phyloP scores from a whole-genome alignment of 2,797 vertebrate genomes.

The Sebastes matsubarae region DNA sequence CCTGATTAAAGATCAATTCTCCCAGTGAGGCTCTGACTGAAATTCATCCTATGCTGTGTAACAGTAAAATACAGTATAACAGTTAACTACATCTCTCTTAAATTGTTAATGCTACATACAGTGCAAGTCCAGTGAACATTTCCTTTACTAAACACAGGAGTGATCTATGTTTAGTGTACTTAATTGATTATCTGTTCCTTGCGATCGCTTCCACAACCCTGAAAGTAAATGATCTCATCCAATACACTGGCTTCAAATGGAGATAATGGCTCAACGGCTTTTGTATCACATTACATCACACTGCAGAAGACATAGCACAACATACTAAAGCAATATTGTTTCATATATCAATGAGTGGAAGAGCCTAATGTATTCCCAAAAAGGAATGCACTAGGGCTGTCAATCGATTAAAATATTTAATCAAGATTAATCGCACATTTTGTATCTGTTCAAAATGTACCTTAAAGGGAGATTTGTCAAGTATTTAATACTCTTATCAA shows the following conservation, averaged over 20 bases:
- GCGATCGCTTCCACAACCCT: slow-evolving; percentile 42
- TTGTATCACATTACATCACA: slow-evolving; percentile 48
- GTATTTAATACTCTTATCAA: no score
- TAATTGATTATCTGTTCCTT: slow-evolving; percentile 46
- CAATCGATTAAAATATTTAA: no score
- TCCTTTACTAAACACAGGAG: neutral
- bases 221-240: slow-evolving; percentile 50
- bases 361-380: slow-evolving; percentile 2
- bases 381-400: neutral
- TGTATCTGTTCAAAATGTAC: no score
- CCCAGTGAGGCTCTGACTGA: neutral
- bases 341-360: neutral
- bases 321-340: slow-evolving; percentile 4
- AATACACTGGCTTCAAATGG: slow-evolving; percentile 25
- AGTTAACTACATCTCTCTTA: neutral
- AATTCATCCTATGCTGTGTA: neutral
- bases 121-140: neutral
- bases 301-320: slow-evolving; percentile 18
- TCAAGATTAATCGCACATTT: no score
- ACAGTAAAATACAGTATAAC: neutral
- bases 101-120: neutral
- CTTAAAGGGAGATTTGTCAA: no score
- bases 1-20: slow-evolving; percentile 20
- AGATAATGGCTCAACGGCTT: slow-evolving; percentile 38
- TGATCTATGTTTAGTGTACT: slow-evolving; percentile 25